Base-by-base conservation (phyloP, 2,888 invertebrate genomes). In the Raillietiella orientalis region DNA sequence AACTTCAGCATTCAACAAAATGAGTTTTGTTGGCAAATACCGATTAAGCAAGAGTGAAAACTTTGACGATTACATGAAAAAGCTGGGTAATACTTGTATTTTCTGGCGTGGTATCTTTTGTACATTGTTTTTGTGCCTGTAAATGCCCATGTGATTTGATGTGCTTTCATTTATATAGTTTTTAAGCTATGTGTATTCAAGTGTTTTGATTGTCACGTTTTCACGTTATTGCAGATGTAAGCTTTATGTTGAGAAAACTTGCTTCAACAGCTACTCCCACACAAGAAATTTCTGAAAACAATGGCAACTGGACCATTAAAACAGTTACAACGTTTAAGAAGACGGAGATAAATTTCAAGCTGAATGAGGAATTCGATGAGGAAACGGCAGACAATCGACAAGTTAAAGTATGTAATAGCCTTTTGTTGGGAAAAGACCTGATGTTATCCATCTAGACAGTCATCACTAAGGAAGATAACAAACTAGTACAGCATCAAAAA, bases 261-360 rank as follows among this genome's bases (percentile, higher is more conserved):
- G 84, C 72, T 25, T 66, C 64, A 41, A 57, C 62, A 1, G 62
- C 72, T 15, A 67, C 64, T n/a, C 82, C 84, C 8, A 64, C 66
- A 0, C 62, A 75, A 34, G 74, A 75, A 39, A 56, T 87, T 34
- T 32, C 30, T 3, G 56, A 57, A 23, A 59, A 66, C 40, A 60
- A 42, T 5, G 41, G 66, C 3, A 45, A 50, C 23, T 77, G 62
- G 52, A 58, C 58, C 23, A 51, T 87, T 33, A 66, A 67, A 36
- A 75, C 79, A 1, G 56, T 58, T 5, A 79, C 82, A 35, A 70
- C 79, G 32, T 77, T 87, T 55, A 84, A 82, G 52, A 75, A 63
- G 42, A 60, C 66, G 2, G 59, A 62, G 38, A 59, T 72, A 39
- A 65, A 60, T 44, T 84, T 84, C 55, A 44, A 66, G 32, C 59